A percentile compares a stretch with the other conserved stretches of the same genome.
Evolutionary conservation across 2,888 invertebrate genomes (phyloP).

Genomic region (Caenorhabditis sulstoni): DNA sequence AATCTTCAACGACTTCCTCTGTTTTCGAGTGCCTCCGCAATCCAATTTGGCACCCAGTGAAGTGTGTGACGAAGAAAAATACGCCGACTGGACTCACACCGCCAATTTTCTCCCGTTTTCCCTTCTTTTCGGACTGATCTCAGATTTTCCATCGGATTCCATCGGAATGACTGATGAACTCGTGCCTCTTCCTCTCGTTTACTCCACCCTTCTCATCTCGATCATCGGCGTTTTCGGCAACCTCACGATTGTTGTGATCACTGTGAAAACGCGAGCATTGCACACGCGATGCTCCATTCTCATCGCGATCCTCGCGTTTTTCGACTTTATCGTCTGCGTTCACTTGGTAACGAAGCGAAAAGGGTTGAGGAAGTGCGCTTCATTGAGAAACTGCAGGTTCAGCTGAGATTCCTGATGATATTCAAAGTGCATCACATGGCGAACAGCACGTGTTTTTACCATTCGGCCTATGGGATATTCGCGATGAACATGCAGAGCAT

Average conservation of each 20-base stretch:
- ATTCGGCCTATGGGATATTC: constrained; percentile 62
- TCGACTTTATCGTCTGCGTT: constrained; percentile 61
- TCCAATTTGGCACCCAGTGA: too few relatives aligned
- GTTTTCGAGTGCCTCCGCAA: too few relatives aligned
- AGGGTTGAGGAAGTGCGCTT: neutral
- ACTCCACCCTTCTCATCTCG: constrained; percentile 47
- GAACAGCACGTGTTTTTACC: constrained; percentile 55
- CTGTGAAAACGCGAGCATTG: constrained; percentile 48
- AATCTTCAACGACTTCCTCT: too few relatives aligned
- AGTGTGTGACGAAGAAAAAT: too few relatives aligned
- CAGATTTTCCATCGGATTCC: too few relatives aligned
- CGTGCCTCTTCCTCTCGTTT: constrained; percentile 55
- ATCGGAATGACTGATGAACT: constrained; percentile 23
- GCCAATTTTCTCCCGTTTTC: too few relatives aligned
- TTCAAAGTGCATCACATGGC: constrained; percentile 53
- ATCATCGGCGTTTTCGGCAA: constrained; percentile 63
- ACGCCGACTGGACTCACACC: too few relatives aligned
- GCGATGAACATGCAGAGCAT: constrained; percentile 65
- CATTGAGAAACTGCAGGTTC: constrained; percentile 46
- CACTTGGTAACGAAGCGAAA: constrained; percentile 66
- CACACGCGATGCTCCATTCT: constrained; percentile 61
- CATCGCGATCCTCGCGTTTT: constrained; percentile 57
- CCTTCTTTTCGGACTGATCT: too few relatives aligned
- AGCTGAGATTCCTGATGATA: constrained; percentile 61
- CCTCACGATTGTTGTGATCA: constrained; percentile 55